Conservation (phyloP, 2,888 invertebrate species). For the Hoplodrina blanda region DNA sequence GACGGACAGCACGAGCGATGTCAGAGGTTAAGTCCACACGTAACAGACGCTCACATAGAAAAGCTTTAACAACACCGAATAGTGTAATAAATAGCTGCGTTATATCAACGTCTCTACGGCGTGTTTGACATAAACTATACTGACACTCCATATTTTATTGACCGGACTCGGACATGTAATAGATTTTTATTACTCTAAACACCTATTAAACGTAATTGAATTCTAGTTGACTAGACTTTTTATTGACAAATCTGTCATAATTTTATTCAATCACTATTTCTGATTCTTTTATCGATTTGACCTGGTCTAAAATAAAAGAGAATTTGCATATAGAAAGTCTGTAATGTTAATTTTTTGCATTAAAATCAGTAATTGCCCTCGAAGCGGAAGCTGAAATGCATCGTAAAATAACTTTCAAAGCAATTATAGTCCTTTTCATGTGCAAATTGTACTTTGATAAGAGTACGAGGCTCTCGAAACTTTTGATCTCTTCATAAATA, state of each 20-base stretch:
- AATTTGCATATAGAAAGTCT: slow-evolving; percentile 78
- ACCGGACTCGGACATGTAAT: slow-evolving; percentile 34
- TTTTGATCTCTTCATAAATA: slow-evolving; percentile 84
- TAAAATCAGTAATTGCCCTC: slow-evolving; percentile 71
- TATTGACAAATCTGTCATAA: slow-evolving; percentile 31
- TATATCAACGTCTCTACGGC: slow-evolving; percentile 36
- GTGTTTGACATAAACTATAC: slow-evolving; percentile 21
- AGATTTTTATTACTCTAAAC: slow-evolving; percentile 41
- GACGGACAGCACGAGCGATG: slow-evolving; percentile 58
- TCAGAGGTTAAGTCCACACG: slow-evolving; percentile 68
- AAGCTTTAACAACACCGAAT: slow-evolving; percentile 15
- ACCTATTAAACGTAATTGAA: slow-evolving; percentile 43
- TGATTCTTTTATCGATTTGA: slow-evolving; percentile 41
- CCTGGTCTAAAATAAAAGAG: slow-evolving; percentile 66
- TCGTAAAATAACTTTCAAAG: slow-evolving; percentile 83
- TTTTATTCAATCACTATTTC: slow-evolving; percentile 25
- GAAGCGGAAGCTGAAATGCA: slow-evolving; percentile 66
- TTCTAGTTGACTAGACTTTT: slow-evolving; percentile 29
- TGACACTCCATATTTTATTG: slow-evolving; percentile 27
- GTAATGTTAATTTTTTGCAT: slow-evolving; percentile 71
- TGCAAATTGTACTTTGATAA: slow-evolving; percentile 76
- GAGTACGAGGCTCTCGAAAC: slow-evolving; percentile 69
- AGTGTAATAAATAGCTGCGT: slow-evolving; percentile 32
- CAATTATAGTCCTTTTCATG: slow-evolving; percentile 78
- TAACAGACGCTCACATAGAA: slow-evolving; percentile 35